Evolutionary conservation across 2,888 invertebrate species (phyloP).

Genomic region (Parnassius smintheus): DNA sequence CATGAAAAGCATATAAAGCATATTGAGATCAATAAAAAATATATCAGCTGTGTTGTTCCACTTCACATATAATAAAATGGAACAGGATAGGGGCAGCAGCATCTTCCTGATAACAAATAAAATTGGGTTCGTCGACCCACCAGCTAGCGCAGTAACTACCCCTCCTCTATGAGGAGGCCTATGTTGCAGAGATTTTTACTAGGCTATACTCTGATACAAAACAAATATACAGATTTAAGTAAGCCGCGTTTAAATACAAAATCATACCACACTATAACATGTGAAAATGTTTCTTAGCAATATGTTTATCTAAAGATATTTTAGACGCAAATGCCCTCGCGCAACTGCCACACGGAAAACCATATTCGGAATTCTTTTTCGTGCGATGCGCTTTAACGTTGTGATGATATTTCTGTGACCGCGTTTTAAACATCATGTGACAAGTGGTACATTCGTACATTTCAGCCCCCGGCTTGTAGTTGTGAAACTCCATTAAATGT

Average conservation of each 20-base stretch:
- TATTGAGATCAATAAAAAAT: background rate
- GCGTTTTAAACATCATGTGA: conserved; percentile 70
- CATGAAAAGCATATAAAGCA: background rate
- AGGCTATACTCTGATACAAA: no score
- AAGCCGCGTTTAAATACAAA: no score
- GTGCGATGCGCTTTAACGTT: conserved; percentile 70
- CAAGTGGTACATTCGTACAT: conserved; percentile 74
- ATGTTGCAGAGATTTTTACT: no score
- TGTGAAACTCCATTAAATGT: conserved; percentile 71
- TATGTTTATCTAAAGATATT: conserved; percentile 76
- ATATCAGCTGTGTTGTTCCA: no score
- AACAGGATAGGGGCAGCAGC: no score
- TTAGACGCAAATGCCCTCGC: conserved; percentile 75
- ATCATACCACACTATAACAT: conserved; percentile 39
- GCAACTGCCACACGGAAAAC: conserved; percentile 74
- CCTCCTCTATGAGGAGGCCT: no score
- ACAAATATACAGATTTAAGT: no score
- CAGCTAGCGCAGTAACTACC: no score
- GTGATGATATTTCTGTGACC: conserved; percentile 73
- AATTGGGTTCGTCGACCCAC: no score
- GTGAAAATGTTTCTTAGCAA: conserved; percentile 78
- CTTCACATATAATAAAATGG: no score
- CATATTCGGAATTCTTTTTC: conserved; percentile 70
- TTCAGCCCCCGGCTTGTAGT: conserved; percentile 68
- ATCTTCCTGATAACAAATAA: no score